Conservation (phyloP, 2,888 invertebrate genomes). For the Caenorhabditis sp. region DNA sequence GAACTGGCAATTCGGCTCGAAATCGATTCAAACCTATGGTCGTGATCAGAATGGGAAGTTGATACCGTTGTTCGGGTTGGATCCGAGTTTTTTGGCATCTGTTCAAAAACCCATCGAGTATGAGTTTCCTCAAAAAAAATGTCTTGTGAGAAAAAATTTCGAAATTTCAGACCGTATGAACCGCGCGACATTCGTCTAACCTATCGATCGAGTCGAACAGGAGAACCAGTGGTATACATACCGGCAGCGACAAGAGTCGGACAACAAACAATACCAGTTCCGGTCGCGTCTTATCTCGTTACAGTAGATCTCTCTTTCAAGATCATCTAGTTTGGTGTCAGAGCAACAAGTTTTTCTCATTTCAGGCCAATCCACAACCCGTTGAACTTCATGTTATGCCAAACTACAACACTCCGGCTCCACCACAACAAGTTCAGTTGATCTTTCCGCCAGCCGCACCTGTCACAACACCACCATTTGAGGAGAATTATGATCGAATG, state of each 20-base stretch:
- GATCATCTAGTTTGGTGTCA: not conserved
- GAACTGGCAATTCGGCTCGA: slow-evolving; percentile 29
- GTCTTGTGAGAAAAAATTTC: no score
- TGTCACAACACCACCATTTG: no score
- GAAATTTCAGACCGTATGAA: slow-evolving; percentile 32
- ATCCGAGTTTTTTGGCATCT: slow-evolving; percentile 5
- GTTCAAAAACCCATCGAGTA: slow-evolving; percentile 17
- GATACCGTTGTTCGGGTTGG: not conserved
- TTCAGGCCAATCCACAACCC: slow-evolving; percentile 27
- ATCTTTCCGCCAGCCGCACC: not conserved
- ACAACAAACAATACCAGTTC: slow-evolving; percentile 18
- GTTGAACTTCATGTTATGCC: slow-evolving; percentile 27
- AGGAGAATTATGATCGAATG: no score
- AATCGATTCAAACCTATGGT: slow-evolving; percentile 41
- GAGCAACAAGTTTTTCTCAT: not conserved
- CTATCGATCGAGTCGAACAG: slow-evolving; percentile 31
- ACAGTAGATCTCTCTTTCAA: slow-evolving; percentile 25
- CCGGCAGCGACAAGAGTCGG: slow-evolving; percentile 21
- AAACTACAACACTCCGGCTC: slow-evolving; percentile 9
- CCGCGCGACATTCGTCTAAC: slow-evolving; percentile 30
- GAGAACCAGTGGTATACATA: slow-evolving; percentile 40
- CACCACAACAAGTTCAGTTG: slow-evolving; percentile 2
- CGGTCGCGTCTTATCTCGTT: slow-evolving; percentile 46
- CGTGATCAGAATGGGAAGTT: slow-evolving; percentile 39
- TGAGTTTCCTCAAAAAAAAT: no score